phyloP scores from a whole-genome alignment of 1,140 invertebrate species.

The Brachionus rubens region DNA sequence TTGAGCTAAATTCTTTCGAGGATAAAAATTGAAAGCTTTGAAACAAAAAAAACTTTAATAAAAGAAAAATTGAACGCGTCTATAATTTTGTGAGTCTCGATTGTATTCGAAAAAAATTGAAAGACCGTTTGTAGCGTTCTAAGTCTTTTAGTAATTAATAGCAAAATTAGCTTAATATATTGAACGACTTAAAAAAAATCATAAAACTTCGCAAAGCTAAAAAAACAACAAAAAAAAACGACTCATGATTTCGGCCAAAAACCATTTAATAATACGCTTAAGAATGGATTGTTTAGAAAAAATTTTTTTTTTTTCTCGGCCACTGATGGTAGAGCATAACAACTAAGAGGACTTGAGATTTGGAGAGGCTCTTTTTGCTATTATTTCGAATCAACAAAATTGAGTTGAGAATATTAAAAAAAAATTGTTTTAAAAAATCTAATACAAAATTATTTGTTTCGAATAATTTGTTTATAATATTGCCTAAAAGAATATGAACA shows the following conservation, averaged over 20 bases:
- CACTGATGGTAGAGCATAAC: not conserved
- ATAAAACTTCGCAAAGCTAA: no score
- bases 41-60: no score
- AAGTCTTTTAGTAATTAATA: no score
- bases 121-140: no score
- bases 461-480: constrained; percentile 41
- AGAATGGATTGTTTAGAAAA: not conserved
- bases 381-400: not conserved
- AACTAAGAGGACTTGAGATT: constrained; percentile 12
- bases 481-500: constrained; percentile 37
- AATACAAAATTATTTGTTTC: constrained; percentile 27
- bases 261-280: constrained; percentile 19
- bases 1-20: no score
- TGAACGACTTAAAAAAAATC: no score
- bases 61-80: no score
- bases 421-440: not conserved
- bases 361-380: constrained; percentile 5
- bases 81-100: no score
- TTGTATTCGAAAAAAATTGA: no score
- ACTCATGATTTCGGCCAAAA: not conserved
- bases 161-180: no score
- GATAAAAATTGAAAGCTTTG: no score
- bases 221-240: no score
- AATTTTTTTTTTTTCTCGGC: not conserved
- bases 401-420: not conserved